phyloP scores from a whole-genome alignment of 2,888 invertebrate genomes.

The Eumerus sabulonum region DNA sequence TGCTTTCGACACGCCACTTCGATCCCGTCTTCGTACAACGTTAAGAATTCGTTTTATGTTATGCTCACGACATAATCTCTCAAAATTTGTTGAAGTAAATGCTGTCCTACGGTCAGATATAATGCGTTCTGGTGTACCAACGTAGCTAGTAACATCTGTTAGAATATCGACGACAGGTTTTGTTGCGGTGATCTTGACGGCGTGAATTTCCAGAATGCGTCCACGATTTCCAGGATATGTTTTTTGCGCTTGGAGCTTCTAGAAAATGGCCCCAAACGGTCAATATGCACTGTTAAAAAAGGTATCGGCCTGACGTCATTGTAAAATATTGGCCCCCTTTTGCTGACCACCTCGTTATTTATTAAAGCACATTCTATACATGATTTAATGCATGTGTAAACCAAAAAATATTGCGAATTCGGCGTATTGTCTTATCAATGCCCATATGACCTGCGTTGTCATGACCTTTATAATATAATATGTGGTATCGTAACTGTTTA shows the following conservation, averaged over 20 bases:
- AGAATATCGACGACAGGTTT: background rate
- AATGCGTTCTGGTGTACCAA: background rate
- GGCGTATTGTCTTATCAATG: background rate
- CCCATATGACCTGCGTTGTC: constrained; percentile 3
- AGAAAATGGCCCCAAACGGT: constrained; percentile 22
- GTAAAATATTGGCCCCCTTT: no score
- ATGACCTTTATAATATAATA: background rate
- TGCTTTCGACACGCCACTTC: background rate
- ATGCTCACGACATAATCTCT: background rate
- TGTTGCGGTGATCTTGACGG: constrained; percentile 5
- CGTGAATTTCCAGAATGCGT: constrained; percentile 16
- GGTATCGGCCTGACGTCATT: background rate
- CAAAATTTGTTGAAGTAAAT: background rate
- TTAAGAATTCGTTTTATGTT: background rate
- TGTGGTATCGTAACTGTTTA: background rate
- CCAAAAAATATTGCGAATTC: background rate
- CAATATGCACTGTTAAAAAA: background rate
- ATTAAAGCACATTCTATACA: background rate
- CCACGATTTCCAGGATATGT: constrained; percentile 20
- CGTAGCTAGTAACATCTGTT: background rate
- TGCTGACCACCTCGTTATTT: background rate
- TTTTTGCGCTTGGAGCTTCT: background rate
- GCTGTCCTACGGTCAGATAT: background rate
- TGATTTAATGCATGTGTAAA: background rate
- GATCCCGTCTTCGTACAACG: background rate